Conservation (phyloP, 2,888 invertebrate genomes). For the Caenorhabditis zanzibari region DNA sequence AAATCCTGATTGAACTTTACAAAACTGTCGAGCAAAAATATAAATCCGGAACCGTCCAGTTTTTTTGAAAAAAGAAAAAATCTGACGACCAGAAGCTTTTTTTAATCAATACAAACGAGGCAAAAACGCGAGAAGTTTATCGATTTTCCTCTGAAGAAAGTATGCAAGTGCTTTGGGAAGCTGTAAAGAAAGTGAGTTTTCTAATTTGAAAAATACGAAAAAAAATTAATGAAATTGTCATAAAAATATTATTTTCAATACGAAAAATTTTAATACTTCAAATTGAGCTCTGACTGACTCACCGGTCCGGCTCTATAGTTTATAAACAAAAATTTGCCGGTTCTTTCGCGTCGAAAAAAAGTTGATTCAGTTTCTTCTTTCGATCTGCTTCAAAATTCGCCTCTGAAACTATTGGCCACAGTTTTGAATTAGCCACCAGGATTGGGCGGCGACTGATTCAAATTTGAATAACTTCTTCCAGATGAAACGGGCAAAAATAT, state of each 20-base stretch:
- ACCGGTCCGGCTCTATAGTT: too few relatives aligned
- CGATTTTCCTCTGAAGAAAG: constrained; percentile 27
- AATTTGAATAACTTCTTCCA: too few relatives aligned
- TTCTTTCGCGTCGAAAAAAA: too few relatives aligned
- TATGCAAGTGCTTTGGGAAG: not conserved
- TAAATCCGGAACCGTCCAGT: not conserved
- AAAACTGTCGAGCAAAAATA: not conserved
- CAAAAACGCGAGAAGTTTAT: constrained; percentile 16
- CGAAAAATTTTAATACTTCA: too few relatives aligned
- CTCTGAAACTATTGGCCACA: too few relatives aligned
- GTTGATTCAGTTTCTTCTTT: too few relatives aligned
- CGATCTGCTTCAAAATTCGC: too few relatives aligned
- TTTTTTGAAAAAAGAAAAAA: not conserved
- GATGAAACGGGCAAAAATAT: too few relatives aligned
- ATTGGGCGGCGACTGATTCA: too few relatives aligned
- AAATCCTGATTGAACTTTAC: constrained; percentile 5
- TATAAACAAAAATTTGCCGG: too few relatives aligned
- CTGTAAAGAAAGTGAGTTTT: constrained; percentile 28
- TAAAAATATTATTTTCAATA: not conserved
- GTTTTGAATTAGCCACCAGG: too few relatives aligned
- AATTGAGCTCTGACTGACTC: too few relatives aligned
- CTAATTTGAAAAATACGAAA: constrained; percentile 3
- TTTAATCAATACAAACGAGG: not conserved
- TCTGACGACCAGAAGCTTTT: not conserved
- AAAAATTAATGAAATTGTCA: not conserved